Conservation (phyloP, 2,797 vertebrate species). For the Coendou prehensilis region DNA sequence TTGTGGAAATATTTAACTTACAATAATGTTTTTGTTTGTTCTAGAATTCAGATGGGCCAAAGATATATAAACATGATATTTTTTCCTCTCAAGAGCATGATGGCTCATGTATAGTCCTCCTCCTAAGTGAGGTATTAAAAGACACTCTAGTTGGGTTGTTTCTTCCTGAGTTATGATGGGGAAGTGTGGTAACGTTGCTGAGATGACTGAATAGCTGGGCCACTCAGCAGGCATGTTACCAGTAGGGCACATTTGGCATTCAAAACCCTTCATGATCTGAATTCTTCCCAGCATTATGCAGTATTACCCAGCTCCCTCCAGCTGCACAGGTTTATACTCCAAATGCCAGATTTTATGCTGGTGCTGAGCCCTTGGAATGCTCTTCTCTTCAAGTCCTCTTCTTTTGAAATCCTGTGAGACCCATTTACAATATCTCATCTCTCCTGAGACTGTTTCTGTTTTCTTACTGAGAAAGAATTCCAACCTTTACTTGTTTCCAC, state of each 20-base stretch:
- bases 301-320: neutral
- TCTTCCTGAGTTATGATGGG: neutral
- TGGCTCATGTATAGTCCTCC: neutral
- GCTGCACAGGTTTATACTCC: neutral
- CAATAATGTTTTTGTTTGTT: neutral
- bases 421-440: neutral
- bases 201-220: neutral
- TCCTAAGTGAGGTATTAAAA: neutral
- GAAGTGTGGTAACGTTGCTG: neutral
- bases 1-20: neutral
- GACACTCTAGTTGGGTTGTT: neutral
- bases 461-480: neutral
- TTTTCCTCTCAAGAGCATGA: neutral
- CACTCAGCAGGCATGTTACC: neutral
- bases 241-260: neutral
- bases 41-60: slow-evolving; percentile 21
- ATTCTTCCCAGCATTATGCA: neutral
- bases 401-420: neutral
- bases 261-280: neutral
- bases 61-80: neutral
- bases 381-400: neutral
- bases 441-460: neutral
- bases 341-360: neutral
- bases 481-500: neutral
- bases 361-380: neutral